Base-by-base conservation (phyloP, 2,888 invertebrate genomes). In the Stenichneumon culpator region DNA sequence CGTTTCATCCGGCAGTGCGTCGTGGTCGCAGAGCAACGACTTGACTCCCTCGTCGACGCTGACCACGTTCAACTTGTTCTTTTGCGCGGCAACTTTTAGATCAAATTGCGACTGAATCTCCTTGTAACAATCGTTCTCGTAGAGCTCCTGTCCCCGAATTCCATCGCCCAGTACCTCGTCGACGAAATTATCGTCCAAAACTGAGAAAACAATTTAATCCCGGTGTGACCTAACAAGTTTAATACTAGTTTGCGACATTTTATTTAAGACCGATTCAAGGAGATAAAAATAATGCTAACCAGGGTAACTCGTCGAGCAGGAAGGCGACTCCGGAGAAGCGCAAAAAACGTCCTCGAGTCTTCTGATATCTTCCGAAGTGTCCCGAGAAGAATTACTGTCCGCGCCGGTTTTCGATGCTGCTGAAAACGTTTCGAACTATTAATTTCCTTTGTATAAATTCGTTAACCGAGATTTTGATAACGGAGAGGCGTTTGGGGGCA, bases 1-100 rank as follows among this genome's bases (percentile, higher is more conserved):
- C 47, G 94, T 94, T 0, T 95, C 95, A 11, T 95, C 95, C 87
- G 96, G 94, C 92, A 96, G 95, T 90, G 94, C 94, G 69, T 95
- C 93, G 90, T 95, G 95, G 90, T 96, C 96, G 16, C 93, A 93
- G 52, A 96, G 93, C 77, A 97, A 94, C 0, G 96, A 96, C 94
- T 96, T 93, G 9, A 94, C 94, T 3, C 93, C 91, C 84, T 94
- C 93, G 7, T 91, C 92, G 14, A 92, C 89, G 72, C 86, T 90
- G 85, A 92, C 77, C 25, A 89, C 88, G 73, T 89, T 86, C 3
- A 90, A 89, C 22, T 88, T 72, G 39, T 91, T 88, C 83, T 89
- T 89, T 88, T 92, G 81, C 82, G 92, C 88, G 0, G 89, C 89
- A 14, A 77, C 89, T 85, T 92, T 91, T 50, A 94, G 87, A 75